Base-by-base conservation (phyloP, 2,113 vertebrate species). In the Xenopus borealis region DNA sequence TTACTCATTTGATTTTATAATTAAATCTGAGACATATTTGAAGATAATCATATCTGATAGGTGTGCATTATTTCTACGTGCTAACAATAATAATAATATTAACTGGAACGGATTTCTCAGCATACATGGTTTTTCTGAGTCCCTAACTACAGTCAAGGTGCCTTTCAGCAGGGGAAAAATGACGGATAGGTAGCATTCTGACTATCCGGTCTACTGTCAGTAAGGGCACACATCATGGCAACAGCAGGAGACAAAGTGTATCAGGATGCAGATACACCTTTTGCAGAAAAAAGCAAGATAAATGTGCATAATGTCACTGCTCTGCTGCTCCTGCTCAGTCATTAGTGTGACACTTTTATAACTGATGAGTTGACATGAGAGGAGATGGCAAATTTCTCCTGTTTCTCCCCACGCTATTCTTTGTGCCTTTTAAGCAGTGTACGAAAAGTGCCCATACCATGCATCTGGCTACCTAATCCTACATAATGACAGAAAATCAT, bases 131-230 rank as follows among this genome's bases (percentile, higher is more conserved):
- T 50, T 50, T 64, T 70, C 17, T 2, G 33, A 80, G 78, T 80
- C 72, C 72, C 87, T 88, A 82, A 79, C 69, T 44, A 53, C 69
- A 83, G 82, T 80, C 88, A 93, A 93, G 90, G 91, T 93, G 91
- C 87, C 90, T 91, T 93, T 91, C 84, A 87, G 85, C 76, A 70
- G 81, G 86, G 84, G 86, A 84, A 75, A 83, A 78, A 90, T 92
- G 90, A 92, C 83, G 72, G 86, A 92, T 89, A 78, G 80, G 71
- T 69, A 45, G 59, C 0, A 20, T 85, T 78, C 63, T 65, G 57
- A 19, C 14, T 78, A 72, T 84, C 86, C 80, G 84, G 81, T 82
- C 73, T 67, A 16, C 81, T 81, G 86, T 85, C 85, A 76, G 0
- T 16, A 81, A 75, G 81, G 81, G 81, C 75, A 72, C 82, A 83